Evolutionary conservation across 2,113 vertebrate species (phyloP), one percentile per base, ranked within the genome.

Genomic region (zebrafish (Danio rerio)): DNA sequence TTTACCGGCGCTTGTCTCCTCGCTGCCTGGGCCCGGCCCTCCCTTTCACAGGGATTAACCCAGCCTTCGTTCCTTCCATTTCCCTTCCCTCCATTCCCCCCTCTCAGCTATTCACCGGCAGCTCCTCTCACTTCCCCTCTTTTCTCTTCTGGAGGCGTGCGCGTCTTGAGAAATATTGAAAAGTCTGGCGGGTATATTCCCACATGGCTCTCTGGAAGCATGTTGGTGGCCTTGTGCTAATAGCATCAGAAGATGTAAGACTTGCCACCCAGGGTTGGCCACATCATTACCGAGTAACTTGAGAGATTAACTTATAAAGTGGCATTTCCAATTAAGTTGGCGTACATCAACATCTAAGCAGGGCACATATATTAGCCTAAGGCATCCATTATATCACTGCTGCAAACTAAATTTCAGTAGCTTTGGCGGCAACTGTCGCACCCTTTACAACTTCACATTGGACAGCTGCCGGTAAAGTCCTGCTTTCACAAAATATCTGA

Each of bases 1-100:
- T 94, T 95, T 94, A 94, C 92, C 91, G 91, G 90, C 92, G 93
- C 94, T 95, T 94, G 94, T 94, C 93, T 95, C 92, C 92, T 92
- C 87, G 90, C 91, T 93, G 93, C 91, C 92, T 84, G 79, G 92
- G 93, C 90, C 93, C 91, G 91, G 88, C 92, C 93, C 92, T 95
- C 93, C 92, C 92, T 94, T 94, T 94, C 92, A 92, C 91, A 92
- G 91, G 93, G 94, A 95, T 95, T 95, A 94, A 93, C 91, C 90
- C 90, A 92, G 92, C 91, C 92, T 92, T 84, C 86, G 65, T 78
- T 81, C 65, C 72, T 78, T 82, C 86, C 11, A 70, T 78, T 84
- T 84, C 79, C 62, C 80, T 66, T 71, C 15, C n/a, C 56, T 79
- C 45, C 58, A 10, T 72, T 65, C n/a, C 15, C 88, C 90, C 93